phyloP scores from a whole-genome alignment of 2,797 vertebrate genomes.

The Botia almorhae region DNA sequence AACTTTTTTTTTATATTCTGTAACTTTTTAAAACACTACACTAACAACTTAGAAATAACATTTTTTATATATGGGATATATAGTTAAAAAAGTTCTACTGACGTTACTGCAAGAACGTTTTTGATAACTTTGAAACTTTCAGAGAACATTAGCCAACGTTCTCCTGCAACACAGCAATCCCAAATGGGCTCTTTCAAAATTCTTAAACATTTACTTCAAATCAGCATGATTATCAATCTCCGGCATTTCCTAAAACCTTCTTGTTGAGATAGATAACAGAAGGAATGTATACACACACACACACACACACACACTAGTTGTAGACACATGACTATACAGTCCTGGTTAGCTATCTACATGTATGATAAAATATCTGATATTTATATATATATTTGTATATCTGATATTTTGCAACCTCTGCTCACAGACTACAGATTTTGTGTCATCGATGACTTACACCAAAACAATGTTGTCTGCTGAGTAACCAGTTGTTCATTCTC shows the following conservation, averaged over 20 bases:
- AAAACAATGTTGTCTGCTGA: not conserved
- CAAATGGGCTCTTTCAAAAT: slow-evolving; percentile 10
- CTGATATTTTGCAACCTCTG: not conserved
- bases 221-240: not conserved
- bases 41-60: too few relatives aligned
- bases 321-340: not conserved
- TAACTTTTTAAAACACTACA: too few relatives aligned
- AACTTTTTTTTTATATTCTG: too few relatives aligned
- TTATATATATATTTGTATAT: too few relatives aligned
- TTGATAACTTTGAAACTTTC: too few relatives aligned
- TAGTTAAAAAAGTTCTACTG: too few relatives aligned
- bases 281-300: not conserved
- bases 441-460: slow-evolving; percentile 17
- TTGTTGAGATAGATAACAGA: not conserved
- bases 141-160: too few relatives aligned
- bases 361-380: not conserved
- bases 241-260: slow-evolving; percentile 12
- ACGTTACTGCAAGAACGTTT: too few relatives aligned
- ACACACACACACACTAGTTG: not conserved
- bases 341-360: too few relatives aligned
- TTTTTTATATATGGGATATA: too few relatives aligned
- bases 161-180: not conserved
- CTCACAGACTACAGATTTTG: too few relatives aligned
- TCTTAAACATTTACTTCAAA: not conserved
- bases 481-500: not conserved